Percentiles rank a stretch among this genome's conserved stretches.
Conservation (phyloP, 2,888 invertebrate species). For the Uloborus plumipes region DNA sequence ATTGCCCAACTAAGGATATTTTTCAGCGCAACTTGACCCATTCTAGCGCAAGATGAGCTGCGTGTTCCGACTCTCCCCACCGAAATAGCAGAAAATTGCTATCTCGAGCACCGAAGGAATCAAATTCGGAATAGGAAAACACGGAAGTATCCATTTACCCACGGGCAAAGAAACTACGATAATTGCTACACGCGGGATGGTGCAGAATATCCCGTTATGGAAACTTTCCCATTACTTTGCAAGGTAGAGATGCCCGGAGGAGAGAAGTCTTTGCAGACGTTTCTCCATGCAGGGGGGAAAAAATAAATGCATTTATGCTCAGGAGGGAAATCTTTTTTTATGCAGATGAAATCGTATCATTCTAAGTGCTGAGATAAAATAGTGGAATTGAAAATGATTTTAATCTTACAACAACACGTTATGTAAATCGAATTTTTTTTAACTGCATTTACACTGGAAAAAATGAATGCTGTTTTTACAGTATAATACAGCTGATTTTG, state of each 20-base stretch:
- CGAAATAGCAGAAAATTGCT: constrained; percentile 57
- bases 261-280: constrained; percentile 14
- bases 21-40: too few relatives aligned
- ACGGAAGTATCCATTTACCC: constrained; percentile 54
- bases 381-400: too few relatives aligned
- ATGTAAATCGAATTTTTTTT: too few relatives aligned
- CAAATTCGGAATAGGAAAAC: constrained; percentile 38
- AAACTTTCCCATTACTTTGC: constrained; percentile 55
- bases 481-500: too few relatives aligned
- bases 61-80: too few relatives aligned
- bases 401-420: too few relatives aligned
- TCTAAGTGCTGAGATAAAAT: not conserved
- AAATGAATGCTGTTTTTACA: too few relatives aligned
- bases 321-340: not conserved
- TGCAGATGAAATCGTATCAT: constrained; percentile 5
- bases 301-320: constrained; percentile 1
- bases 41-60: too few relatives aligned
- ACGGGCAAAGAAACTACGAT: constrained; percentile 53
- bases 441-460: too few relatives aligned
- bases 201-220: constrained; percentile 52
- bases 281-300: not conserved
- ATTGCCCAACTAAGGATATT: too few relatives aligned
- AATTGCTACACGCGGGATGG: constrained; percentile 54
- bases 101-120: constrained; percentile 40
- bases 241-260: constrained; percentile 46